Evolutionary conservation across 2,113 vertebrate genomes (phyloP).

Genomic region (Piprites chloris): DNA sequence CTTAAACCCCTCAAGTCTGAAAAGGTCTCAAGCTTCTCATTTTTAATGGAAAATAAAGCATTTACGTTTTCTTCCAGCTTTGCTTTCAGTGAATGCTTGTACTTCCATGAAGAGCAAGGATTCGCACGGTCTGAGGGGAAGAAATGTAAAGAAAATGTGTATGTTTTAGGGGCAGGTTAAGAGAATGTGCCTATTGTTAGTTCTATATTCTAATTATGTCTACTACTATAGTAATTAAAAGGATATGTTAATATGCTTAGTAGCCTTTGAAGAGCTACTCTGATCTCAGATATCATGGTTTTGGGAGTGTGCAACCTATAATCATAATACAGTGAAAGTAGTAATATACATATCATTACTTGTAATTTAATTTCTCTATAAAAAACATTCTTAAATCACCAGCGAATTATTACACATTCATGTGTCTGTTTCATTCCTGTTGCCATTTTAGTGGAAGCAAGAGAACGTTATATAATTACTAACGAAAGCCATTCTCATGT

Average conservation of each 20-base stretch:
- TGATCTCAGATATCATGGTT: neutral
- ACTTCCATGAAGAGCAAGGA: neutral
- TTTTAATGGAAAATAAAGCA: neutral
- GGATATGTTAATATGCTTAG: neutral
- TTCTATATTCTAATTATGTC: neutral
- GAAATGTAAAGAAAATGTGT: neutral
- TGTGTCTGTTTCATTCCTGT: neutral
- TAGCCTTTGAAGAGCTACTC: neutral
- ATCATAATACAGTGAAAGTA: neutral
- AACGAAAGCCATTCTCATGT: neutral
- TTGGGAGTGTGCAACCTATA: neutral
- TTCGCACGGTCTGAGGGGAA: neutral
- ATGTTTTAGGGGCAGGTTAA: neutral
- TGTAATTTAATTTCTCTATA: neutral
- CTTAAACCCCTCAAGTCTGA: slow-evolving; percentile 4
- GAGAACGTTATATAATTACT: neutral
- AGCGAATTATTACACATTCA: neutral
- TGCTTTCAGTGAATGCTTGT: neutral
- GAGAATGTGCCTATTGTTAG: neutral
- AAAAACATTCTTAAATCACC: neutral
- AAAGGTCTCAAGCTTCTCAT: neutral
- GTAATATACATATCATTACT: neutral
- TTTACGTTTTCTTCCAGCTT: neutral
- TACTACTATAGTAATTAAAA: neutral
- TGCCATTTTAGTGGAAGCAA: neutral